phyloP scores from a whole-genome alignment of 2,797 vertebrate species.

The Cirrhinus mrigala region DNA sequence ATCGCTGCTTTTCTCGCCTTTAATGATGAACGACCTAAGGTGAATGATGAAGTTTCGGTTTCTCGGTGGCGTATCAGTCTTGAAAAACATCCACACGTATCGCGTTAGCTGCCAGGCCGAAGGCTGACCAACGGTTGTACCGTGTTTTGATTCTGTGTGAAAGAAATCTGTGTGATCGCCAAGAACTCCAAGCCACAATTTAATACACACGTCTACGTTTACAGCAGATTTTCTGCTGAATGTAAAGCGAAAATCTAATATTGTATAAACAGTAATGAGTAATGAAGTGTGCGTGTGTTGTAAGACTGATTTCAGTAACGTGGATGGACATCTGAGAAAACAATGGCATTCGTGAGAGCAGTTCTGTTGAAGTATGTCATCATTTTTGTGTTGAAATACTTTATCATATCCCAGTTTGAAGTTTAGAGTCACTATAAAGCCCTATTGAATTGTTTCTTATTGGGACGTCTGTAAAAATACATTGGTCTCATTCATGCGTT shows the following conservation, averaged over 20 bases:
- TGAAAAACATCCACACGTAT: constrained; percentile 45
- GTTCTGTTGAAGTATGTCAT: not conserved
- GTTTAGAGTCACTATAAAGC: not conserved
- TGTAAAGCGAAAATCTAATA: constrained; percentile 67
- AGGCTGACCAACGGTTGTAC: constrained; percentile 53
- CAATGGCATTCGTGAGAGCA: not conserved
- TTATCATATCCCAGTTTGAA: not conserved
- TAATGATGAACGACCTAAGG: constrained; percentile 29
- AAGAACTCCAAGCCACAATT: constrained; percentile 70
- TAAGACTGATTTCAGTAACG: not conserved
- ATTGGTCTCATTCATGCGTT: not conserved
- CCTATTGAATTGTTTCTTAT: not conserved
- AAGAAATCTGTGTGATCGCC: constrained; percentile 69
- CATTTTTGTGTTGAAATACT: not conserved
- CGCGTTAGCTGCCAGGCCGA: constrained; percentile 34
- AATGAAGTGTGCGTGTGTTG: constrained; percentile 37
- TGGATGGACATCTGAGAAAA: constrained; percentile 4
- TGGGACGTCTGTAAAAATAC: not conserved
- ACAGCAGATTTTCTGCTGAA: constrained; percentile 67
- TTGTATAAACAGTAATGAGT: constrained; percentile 71
- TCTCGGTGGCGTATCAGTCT: constrained; percentile 41
- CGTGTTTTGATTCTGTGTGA: constrained; percentile 71
- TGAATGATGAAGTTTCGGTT: constrained; percentile 40
- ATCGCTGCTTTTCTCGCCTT: constrained; percentile 11
- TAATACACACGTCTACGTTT: constrained; percentile 72